phyloP scores from a whole-genome alignment of 1,140 invertebrate genomes.

The Brachionus paranguensis region DNA sequence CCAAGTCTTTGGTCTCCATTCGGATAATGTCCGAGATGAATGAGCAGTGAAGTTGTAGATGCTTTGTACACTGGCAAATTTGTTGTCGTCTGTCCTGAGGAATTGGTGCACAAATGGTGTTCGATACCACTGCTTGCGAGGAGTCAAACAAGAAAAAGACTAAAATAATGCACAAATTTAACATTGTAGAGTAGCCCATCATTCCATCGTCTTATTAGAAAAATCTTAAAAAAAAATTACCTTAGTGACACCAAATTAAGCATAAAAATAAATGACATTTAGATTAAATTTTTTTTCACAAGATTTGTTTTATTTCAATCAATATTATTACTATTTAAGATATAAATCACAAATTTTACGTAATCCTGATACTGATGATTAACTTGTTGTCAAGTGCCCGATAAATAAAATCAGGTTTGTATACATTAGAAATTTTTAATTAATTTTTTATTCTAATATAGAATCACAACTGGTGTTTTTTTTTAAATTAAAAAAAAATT shows the following conservation, averaged over 20 bases:
- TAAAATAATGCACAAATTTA: not conserved
- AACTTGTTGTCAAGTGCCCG: not conserved
- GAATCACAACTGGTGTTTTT: not conserved
- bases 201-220: not conserved
- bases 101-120: slow-evolving; percentile 6
- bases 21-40: not conserved
- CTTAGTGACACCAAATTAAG: not conserved
- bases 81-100: slow-evolving; percentile 10
- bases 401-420: not conserved
- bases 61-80: not conserved
- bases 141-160: not conserved
- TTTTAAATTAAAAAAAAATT: not conserved
- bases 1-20: slow-evolving; percentile 1
- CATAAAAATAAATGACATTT: not conserved
- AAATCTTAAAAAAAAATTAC: not conserved
- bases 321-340: not conserved
- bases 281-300: not conserved
- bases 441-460: not conserved
- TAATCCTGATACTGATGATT: not conserved
- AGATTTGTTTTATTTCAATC: not conserved
- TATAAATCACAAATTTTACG: not conserved
- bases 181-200: not conserved
- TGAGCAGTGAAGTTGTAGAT: slow-evolving; percentile 2
- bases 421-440: not conserved
- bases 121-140: not conserved